Percentiles rank a stretch among this genome's conserved stretches.
Conservation (phyloP, 1,140 invertebrate species). For the Drosophila lacteicornis region DNA sequence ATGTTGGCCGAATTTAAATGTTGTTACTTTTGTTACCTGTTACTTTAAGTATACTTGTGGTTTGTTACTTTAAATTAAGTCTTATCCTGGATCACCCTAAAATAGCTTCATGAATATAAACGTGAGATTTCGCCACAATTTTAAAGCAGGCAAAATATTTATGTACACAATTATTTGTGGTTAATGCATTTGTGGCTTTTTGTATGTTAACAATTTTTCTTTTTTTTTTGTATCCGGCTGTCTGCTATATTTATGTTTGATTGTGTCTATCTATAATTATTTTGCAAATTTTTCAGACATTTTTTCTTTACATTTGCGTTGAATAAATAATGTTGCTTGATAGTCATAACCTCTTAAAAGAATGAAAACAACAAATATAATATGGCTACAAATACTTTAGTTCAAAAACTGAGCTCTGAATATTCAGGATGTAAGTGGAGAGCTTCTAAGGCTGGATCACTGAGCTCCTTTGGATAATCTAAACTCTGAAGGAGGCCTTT, state of each 20-base stretch:
- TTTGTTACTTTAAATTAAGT: too few species aligned
- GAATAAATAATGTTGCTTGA: too few species aligned
- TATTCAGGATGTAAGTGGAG: too few species aligned
- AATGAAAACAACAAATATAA: too few species aligned
- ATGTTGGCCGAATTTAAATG: background rate
- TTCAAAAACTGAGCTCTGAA: too few species aligned
- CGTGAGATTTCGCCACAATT: background rate
- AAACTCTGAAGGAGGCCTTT: too few species aligned
- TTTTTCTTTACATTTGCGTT: background rate
- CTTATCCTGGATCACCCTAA: background rate
- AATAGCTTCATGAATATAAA: background rate
- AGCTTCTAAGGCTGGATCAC: too few species aligned
- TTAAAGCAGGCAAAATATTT: background rate
- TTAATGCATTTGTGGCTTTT: conserved; percentile 1
- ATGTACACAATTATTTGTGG: background rate
- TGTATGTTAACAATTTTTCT: background rate
- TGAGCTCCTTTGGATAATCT: too few species aligned
- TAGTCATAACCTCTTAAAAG: too few species aligned
- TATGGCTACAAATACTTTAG: too few species aligned
- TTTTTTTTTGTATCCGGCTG: background rate
- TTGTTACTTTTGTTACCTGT: background rate
- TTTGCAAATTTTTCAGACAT: too few species aligned
- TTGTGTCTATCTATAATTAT: background rate
- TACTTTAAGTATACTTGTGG: too few species aligned
- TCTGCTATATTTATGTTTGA: background rate